phyloP scores from a whole-genome alignment of 2,888 invertebrate species.

The Eupithecia dodoneata region DNA sequence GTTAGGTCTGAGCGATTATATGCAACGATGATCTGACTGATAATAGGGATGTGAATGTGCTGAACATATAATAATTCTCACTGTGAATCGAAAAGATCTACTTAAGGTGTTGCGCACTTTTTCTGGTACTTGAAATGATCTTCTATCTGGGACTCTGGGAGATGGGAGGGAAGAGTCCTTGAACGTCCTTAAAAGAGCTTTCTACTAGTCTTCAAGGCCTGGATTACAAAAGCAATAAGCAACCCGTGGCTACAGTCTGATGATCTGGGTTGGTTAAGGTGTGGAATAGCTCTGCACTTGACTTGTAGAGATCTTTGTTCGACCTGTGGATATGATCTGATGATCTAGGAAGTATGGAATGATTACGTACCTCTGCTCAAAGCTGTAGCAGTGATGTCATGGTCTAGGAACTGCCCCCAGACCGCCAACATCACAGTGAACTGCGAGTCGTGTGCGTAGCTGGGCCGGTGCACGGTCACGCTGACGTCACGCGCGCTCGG shows the following conservation, averaged over 20 bases:
- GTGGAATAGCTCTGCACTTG: too few relatives aligned
- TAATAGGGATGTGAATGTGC: not conserved
- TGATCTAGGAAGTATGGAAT: not conserved
- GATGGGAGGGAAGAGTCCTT: not conserved
- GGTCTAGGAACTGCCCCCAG: slow-evolving; percentile 95
- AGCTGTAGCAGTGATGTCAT: slow-evolving; percentile 94
- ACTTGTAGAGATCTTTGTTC: too few relatives aligned
- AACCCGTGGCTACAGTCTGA: too few relatives aligned
- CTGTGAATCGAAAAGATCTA: too few relatives aligned
- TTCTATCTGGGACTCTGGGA: not conserved
- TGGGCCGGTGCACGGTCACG: slow-evolving; percentile 88
- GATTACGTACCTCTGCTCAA: slow-evolving; percentile 84
- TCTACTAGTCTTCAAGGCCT: too few relatives aligned
- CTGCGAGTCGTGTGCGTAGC: slow-evolving; percentile 88
- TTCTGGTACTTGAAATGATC: not conserved
- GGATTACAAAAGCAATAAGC: too few relatives aligned
- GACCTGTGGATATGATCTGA: not conserved
- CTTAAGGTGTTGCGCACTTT: too few relatives aligned
- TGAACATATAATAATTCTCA: not conserved
- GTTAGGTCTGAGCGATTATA: not conserved
- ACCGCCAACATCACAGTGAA: slow-evolving; percentile 94
- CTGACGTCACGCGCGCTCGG: slow-evolving; percentile 92
- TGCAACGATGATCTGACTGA: not conserved
- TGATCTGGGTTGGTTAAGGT: too few relatives aligned
- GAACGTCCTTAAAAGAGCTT: too few relatives aligned